Evolutionary conservation across 2,888 invertebrate species (phyloP).

Genomic region (Melitaea athalia): DNA sequence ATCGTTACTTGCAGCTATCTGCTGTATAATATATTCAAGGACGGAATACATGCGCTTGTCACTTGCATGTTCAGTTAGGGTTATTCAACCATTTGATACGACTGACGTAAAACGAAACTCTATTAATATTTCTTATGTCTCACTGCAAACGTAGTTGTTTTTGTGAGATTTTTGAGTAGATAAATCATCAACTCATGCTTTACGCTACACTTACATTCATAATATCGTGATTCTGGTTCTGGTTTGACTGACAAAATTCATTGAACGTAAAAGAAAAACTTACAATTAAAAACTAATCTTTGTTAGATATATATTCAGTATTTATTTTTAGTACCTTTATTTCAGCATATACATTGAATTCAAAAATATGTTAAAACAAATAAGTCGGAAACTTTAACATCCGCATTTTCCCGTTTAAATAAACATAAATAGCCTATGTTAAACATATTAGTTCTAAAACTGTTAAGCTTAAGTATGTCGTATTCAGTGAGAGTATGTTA

Average conservation of each 20-base stretch:
- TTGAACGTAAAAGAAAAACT: neutral
- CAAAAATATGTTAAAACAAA: neutral
- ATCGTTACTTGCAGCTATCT: slow-evolving; percentile 1
- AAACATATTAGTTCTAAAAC: neutral
- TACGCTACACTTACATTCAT: slow-evolving; percentile 3
- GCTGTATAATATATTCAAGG: slow-evolving; percentile 3
- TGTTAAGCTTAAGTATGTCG: neutral
- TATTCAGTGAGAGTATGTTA: slow-evolving; percentile 2
- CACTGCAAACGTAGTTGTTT: slow-evolving; percentile 32
- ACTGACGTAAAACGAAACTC: slow-evolving; percentile 40
- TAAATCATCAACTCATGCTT: slow-evolving; percentile 22
- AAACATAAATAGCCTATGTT: no score
- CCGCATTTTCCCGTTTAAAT: neutral
- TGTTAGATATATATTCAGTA: neutral
- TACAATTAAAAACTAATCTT: neutral
- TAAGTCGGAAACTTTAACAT: neutral
- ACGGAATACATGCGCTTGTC: slow-evolving; percentile 23
- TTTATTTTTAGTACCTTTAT: no score
- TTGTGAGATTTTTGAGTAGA: slow-evolving; percentile 29
- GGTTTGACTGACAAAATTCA: neutral
- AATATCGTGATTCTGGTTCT: neutral
- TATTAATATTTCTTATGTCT: slow-evolving; percentile 40
- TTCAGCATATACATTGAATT: no score
- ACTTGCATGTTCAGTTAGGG: slow-evolving; percentile 45
- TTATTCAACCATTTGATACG: slow-evolving; percentile 63